Percentiles rank a stretch among this genome's conserved stretches.
Evolutionary conservation across 2,797 vertebrate species (phyloP).

Genomic region (Gambusia yucatana): DNA sequence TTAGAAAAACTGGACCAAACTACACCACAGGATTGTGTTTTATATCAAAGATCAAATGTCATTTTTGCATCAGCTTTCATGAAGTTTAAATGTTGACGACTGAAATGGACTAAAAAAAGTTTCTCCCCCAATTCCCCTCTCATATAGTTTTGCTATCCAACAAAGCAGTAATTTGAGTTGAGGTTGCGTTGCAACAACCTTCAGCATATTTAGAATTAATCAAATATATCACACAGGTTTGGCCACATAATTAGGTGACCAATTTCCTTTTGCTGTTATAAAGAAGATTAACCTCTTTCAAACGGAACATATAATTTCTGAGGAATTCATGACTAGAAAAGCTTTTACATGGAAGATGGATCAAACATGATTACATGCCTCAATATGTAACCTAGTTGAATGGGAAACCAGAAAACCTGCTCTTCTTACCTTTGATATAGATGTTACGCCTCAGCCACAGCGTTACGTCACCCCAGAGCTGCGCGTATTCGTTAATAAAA

Average conservation of each 20-base stretch:
- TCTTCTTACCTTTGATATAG: constrained; percentile 61
- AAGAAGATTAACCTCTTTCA: background rate
- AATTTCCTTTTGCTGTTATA: background rate
- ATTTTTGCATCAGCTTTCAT: background rate
- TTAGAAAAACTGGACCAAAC: background rate
- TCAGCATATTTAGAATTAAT: background rate
- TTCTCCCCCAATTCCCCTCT: background rate
- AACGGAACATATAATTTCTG: background rate
- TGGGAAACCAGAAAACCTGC: constrained; percentile 7
- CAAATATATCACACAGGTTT: background rate
- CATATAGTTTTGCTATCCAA: background rate
- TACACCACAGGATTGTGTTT: background rate
- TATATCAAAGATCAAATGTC: background rate
- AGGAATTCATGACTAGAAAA: background rate
- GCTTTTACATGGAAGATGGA: background rate
- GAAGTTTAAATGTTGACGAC: background rate
- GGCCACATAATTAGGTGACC: background rate
- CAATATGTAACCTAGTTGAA: background rate
- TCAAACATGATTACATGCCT: background rate
- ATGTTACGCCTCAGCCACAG: constrained; percentile 57
- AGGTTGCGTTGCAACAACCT: background rate
- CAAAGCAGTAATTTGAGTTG: no score
- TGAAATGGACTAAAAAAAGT: background rate
- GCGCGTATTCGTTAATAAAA: constrained; percentile 34
- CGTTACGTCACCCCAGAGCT: constrained; percentile 51